A percentile compares a stretch with the other conserved stretches of the same genome.
These are phyloP conservation scores for Ia io DNA, from an alignment of 2,113 vertebrate genomes.

Conservation along the genomic window DNA sequence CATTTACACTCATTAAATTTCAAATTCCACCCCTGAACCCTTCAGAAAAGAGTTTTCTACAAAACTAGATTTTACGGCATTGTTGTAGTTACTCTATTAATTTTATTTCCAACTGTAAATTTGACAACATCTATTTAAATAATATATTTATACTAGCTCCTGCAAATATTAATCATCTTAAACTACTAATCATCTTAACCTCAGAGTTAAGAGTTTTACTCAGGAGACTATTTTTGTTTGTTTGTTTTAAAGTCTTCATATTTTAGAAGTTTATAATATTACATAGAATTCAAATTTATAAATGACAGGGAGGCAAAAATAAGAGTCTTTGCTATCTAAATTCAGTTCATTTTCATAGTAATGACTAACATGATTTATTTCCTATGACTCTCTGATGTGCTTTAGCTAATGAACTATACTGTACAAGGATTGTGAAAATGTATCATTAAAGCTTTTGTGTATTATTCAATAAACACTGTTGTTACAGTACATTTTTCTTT, in stretches of 20 bases:
- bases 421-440: constrained; percentile 18
- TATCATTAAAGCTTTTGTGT: neutral
- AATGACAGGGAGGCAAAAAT: neutral
- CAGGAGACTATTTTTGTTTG: too few species aligned
- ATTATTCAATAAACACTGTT: neutral
- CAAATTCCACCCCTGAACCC: constrained; percentile 51
- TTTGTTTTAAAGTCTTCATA: neutral
- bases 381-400: neutral
- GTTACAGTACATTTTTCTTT: constrained; percentile 24
- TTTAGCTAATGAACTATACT: neutral
- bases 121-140: neutral
- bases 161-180: neutral
- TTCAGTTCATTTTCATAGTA: constrained; percentile 13
- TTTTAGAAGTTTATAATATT: neutral
- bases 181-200: neutral
- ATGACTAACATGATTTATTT: neutral
- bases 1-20: constrained; percentile 73
- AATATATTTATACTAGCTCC: neutral
- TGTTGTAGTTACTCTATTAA: neutral
- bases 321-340: neutral
- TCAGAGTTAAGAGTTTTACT: neutral
- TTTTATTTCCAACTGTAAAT: constrained; percentile 28
- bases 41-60: constrained; percentile 26
- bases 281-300: neutral
- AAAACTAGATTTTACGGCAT: neutral